Conservation (phyloP, 2,113 vertebrate species). For the Microcebus tavaratra region DNA sequence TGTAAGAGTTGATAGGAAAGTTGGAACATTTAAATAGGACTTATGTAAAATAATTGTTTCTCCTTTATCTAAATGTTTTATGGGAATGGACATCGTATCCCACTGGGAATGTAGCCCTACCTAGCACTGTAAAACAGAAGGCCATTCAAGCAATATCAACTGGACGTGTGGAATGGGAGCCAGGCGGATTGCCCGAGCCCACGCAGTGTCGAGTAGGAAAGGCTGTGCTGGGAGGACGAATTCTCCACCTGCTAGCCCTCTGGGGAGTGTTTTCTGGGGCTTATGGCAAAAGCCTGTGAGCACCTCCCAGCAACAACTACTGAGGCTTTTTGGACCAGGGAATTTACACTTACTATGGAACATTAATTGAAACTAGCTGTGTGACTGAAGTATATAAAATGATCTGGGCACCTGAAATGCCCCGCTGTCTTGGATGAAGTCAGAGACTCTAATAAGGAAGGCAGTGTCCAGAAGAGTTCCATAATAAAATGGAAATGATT, state of each 20-base stretch:
- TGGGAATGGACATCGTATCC: neutral
- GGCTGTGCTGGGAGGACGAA: neutral
- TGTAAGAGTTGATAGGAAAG: neutral
- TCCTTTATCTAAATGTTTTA: neutral
- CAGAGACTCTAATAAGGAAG: no score
- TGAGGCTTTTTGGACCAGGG: no score
- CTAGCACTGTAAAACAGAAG: neutral
- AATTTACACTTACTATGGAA: no score
- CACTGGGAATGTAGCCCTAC: neutral
- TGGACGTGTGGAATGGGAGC: neutral
- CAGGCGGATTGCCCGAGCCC: neutral
- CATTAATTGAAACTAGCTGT: no score
- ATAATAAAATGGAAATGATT: neutral
- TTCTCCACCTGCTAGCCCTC: neutral
- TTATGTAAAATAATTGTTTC: neutral
- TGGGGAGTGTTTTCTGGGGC: no score
- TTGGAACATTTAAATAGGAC: neutral
- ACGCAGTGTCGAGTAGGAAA: neutral
- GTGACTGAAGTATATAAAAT: no score
- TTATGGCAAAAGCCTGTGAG: no score
- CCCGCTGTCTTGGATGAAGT: no score
- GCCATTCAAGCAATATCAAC: neutral
- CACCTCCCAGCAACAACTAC: no score
- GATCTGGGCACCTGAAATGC: no score
- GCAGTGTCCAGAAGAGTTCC: neutral